Evolutionary conservation across 1,140 invertebrate genomes (phyloP).

Genomic region (Anoplolepis gracilipes): DNA sequence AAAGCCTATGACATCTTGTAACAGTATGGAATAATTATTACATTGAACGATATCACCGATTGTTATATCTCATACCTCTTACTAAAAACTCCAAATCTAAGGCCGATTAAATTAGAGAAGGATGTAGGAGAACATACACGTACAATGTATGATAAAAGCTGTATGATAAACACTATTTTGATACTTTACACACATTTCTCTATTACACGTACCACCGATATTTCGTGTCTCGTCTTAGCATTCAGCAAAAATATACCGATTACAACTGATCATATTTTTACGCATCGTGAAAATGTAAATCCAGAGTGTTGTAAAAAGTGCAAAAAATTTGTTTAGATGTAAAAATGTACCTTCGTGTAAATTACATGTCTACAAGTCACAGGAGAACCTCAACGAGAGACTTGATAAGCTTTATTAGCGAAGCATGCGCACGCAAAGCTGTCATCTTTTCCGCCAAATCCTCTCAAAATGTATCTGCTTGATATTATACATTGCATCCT

Average conservation of each 20-base stretch:
- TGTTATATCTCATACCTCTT: background rate
- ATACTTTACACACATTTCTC: constrained; percentile 43
- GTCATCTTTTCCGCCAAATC: constrained; percentile 3
- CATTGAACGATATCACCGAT: background rate
- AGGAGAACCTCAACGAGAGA: background rate
- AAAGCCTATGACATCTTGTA: background rate
- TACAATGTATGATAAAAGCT: constrained; percentile 1
- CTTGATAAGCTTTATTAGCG: constrained; percentile 7
- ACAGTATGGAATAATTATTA: constrained; percentile 13
- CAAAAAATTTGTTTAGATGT: constrained; percentile 14
- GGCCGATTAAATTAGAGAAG: constrained; percentile 1
- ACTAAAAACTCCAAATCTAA: background rate
- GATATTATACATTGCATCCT: constrained; percentile 21
- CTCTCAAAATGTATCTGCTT: constrained; percentile 23
- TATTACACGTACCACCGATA: constrained; percentile 13
- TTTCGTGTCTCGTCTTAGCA: background rate
- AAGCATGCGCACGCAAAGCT: constrained; percentile 18
- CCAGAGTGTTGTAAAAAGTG: constrained; percentile 29
- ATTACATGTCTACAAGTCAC: constrained; percentile 26
- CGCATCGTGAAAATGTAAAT: constrained; percentile 10
- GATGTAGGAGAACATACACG: constrained; percentile 26
- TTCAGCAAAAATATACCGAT: constrained; percentile 14
- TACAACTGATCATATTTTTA: constrained; percentile 12
- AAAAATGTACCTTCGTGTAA: background rate
- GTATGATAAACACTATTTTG: constrained; percentile 41